Evolutionary conservation across 2,888 invertebrate species (phyloP), one percentile per base, ranked within the genome.

Genomic region (Craniophora ligustri): DNA sequence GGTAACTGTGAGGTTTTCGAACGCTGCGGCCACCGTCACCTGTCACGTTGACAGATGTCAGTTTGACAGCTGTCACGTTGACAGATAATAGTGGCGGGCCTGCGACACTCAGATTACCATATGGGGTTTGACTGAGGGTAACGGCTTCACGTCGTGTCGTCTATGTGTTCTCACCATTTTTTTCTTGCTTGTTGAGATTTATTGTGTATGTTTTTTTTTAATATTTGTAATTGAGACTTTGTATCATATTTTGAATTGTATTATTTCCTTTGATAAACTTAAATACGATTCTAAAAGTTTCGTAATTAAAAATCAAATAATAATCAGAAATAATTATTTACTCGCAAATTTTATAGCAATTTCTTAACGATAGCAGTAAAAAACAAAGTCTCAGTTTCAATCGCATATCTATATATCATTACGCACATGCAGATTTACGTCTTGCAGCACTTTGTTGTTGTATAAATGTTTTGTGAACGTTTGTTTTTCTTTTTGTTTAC

Each of bases 1-100:
- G 97, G 98, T 98, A 98, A 98, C 97, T 97, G 97, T 98, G 98
- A 97, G 98, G 95, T 94, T 88, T 92, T 74, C 72, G 77, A 80
- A 84, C 81, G 81, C 75, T 81, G 84, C 81, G 84, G 71, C 76
- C 76, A 74, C 72, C 79, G 81, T 73, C 81, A 72, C 26, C 68
- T 67, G 64, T 64, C 65, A 60, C 41, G 14, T 31, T 76, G 83
- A 67, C 77, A 76, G 64, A 42, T 60, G 72, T 77, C 78, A 74
- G 10, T 36, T 14, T 74, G 79, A 63, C 80, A 67, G 64, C 57
- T 75, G 74, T 78, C 79, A 67, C 42, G 49, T 54, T 72, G 76
- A 69, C 81, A 76, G 78, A 14, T 26, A 39, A 18, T 47, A 11
- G 48, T 35, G 61, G 74, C 65, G 58, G 51, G 76, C 75, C 64